Conservation (phyloP, 2,797 vertebrate species). For the Cryptoblepharus egeriae region DNA sequence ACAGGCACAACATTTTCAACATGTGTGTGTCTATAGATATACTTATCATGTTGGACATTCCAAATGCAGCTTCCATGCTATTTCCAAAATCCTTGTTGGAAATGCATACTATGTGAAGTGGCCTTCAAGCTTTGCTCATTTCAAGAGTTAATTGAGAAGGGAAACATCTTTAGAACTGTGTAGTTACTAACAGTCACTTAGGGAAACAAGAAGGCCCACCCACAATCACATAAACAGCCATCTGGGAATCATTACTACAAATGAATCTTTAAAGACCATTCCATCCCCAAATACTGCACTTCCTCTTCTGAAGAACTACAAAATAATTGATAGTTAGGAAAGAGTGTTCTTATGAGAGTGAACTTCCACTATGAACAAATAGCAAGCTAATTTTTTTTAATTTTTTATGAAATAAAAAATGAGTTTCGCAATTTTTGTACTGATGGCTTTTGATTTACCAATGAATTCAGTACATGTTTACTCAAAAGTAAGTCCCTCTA, state of each 20-base stretch:
- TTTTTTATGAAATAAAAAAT: background rate
- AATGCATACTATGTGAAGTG: background rate
- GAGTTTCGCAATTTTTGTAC: background rate
- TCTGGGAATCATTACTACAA: background rate
- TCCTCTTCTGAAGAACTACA: slow-evolving; percentile 20
- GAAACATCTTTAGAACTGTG: background rate
- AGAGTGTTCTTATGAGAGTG: slow-evolving; percentile 24
- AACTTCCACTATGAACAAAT: slow-evolving; percentile 28
- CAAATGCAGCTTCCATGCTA: background rate
- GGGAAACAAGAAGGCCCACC: background rate
- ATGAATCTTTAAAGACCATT: background rate
- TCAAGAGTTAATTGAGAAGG: background rate
- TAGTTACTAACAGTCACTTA: background rate
- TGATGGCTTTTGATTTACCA: slow-evolving; percentile 39
- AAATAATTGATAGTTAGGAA: background rate
- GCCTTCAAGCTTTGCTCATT: background rate
- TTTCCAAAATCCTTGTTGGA: background rate
- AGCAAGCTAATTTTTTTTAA: slow-evolving; percentile 32
- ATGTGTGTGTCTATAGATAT: too few relatives aligned
- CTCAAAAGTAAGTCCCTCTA: too few relatives aligned
- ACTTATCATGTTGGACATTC: background rate
- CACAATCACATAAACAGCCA: background rate
- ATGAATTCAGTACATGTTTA: too few relatives aligned
- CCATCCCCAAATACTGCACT: background rate
- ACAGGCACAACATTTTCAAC: too few relatives aligned